Percentiles rank a stretch among this genome's conserved stretches.
phyloP scores from a whole-genome alignment of 2,113 vertebrate species.

The Cheirogaleus medius region DNA sequence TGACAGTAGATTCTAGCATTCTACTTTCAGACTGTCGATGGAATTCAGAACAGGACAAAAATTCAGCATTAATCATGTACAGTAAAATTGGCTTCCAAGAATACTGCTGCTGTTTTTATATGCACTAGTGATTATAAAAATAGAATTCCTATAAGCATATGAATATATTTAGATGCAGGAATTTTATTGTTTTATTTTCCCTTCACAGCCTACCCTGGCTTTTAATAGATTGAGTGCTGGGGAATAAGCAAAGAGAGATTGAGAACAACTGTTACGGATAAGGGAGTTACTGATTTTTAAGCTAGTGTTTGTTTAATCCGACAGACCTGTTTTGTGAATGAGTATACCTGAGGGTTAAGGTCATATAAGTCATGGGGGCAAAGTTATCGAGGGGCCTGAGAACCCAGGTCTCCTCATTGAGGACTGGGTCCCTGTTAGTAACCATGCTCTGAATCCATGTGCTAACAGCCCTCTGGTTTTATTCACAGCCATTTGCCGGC shows the following conservation, averaged over 20 bases:
- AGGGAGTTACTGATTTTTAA: neutral
- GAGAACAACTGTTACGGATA: neutral
- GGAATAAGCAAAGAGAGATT: neutral
- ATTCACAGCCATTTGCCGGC: slow-evolving; percentile 95
- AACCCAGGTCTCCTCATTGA: neutral
- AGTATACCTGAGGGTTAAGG: neutral
- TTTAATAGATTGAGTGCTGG: neutral
- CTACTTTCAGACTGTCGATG: neutral
- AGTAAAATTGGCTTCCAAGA: slow-evolving; percentile 2
- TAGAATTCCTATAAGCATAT: neutral
- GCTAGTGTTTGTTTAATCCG: neutral
- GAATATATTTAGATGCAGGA: neutral
- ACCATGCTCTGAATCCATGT: slow-evolving; percentile 3
- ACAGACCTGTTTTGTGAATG: neutral
- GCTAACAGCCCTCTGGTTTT: slow-evolving; percentile 73
- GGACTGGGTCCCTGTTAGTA: neutral
- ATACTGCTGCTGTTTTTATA: neutral
- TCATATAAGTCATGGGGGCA: neutral
- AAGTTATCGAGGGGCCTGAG: neutral
- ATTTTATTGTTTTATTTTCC: neutral
- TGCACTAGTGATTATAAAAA: neutral
- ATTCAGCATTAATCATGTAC: neutral
- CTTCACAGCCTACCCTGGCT: neutral
- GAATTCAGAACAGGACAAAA: neutral
- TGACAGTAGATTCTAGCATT: neutral